phyloP scores from a whole-genome alignment of 1,140 invertebrate genomes.

The Drosophila burlai region DNA sequence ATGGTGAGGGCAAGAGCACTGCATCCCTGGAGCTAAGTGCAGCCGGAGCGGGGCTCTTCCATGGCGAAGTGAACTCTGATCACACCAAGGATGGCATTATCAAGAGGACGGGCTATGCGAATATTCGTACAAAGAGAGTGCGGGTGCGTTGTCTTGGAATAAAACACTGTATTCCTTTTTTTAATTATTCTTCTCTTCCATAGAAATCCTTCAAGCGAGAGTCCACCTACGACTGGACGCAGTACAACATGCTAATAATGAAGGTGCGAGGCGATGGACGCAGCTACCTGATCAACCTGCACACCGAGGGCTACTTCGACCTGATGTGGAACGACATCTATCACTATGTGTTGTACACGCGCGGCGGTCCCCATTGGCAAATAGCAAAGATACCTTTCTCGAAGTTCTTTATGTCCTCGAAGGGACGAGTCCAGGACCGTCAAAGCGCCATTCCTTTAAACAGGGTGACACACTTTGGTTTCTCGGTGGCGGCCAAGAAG shows the following conservation, averaged over 20 bases:
- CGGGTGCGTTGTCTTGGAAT: slow-evolving; percentile 86
- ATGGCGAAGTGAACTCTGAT: slow-evolving; percentile 89
- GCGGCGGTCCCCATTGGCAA: slow-evolving; percentile 99
- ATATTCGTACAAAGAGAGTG: slow-evolving; percentile 89
- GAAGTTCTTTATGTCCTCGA: slow-evolving; percentile 93
- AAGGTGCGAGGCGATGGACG: slow-evolving; percentile 96
- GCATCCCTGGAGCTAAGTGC: slow-evolving; percentile 88
- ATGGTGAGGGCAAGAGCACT: slow-evolving; percentile 91
- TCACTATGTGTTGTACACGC: slow-evolving; percentile 93
- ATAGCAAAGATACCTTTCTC: slow-evolving; percentile 96
- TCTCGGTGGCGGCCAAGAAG: slow-evolving; percentile 91
- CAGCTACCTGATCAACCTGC: slow-evolving; percentile 92
- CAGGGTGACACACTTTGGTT: slow-evolving; percentile 91
- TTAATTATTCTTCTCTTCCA: neutral
- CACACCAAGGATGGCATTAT: slow-evolving; percentile 92
- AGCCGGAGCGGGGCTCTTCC: slow-evolving; percentile 91
- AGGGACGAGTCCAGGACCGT: slow-evolving; percentile 94
- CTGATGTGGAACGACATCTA: slow-evolving; percentile 94
- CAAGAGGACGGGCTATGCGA: slow-evolving; percentile 91
- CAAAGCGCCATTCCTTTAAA: slow-evolving; percentile 88
- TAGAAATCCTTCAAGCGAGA: slow-evolving; percentile 94
- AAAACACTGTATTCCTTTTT: neutral
- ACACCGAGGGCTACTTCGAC: slow-evolving; percentile 90
- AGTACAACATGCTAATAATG: slow-evolving; percentile 94
- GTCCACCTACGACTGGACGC: slow-evolving; percentile 89